A percentile compares a stretch with the other conserved stretches of the same genome.
These are phyloP conservation scores for Berghia stephanieae DNA, from an alignment of 1,140 invertebrate genomes.

Conservation along the genomic window DNA sequence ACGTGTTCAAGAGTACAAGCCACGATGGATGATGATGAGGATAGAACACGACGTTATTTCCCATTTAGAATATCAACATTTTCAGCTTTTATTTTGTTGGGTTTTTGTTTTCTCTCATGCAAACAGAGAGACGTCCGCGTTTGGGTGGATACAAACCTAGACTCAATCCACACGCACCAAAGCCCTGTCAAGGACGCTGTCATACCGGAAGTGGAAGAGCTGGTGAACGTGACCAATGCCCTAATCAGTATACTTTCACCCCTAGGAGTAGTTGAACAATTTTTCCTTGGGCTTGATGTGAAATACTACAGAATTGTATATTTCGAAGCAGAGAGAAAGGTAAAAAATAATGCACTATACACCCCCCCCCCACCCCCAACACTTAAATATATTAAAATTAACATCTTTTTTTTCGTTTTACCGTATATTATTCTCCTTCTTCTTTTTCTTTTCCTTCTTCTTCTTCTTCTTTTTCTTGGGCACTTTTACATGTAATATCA, in stretches of 20 bases:
- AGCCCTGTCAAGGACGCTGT: slow-evolving; percentile 47
- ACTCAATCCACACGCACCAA: slow-evolving; percentile 32
- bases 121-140: slow-evolving; percentile 38
- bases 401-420: too few relatives aligned
- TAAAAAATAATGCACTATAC: too few relatives aligned
- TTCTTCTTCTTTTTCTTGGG: too few relatives aligned
- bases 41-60: neutral
- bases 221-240: slow-evolving; percentile 41
- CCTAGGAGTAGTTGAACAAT: slow-evolving; percentile 42
- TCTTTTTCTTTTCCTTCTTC: too few relatives aligned
- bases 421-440: too few relatives aligned
- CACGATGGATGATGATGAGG: too few relatives aligned
- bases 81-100: slow-evolving; percentile 14
- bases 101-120: too few relatives aligned
- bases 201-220: slow-evolving; percentile 42
- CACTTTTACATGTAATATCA: too few relatives aligned
- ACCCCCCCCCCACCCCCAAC: too few relatives aligned
- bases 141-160: slow-evolving; percentile 41
- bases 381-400: too few relatives aligned
- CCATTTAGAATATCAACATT: neutral
- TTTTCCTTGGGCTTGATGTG: slow-evolving; percentile 49
- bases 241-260: slow-evolving; percentile 46
- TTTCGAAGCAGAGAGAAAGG: slow-evolving; percentile 53
- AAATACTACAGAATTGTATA: slow-evolving; percentile 55
- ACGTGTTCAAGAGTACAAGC: too few relatives aligned